Evolutionary conservation across 2,888 invertebrate species (phyloP).

Genomic region (Erynnis tages): DNA sequence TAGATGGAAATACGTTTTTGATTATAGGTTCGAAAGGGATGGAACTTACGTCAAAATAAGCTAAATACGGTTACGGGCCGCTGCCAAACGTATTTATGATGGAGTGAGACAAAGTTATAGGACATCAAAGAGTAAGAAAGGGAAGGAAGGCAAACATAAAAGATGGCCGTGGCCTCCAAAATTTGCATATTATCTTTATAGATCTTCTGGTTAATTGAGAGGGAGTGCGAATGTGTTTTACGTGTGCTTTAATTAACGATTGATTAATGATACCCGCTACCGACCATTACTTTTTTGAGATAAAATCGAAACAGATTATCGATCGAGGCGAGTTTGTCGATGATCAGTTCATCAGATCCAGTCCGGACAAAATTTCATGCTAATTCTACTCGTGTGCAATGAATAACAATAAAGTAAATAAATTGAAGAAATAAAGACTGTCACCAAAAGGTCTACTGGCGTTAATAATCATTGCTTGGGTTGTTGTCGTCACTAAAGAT

Average conservation of each 20-base stretch:
- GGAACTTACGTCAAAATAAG: conserved; percentile 38
- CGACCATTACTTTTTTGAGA: conserved; percentile 49
- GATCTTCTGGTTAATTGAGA: conserved; percentile 68
- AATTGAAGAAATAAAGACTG: too few relatives aligned
- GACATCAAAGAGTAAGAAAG: conserved; percentile 33
- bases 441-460: too few relatives aligned
- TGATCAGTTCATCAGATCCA: conserved; percentile 6
- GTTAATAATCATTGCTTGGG: too few relatives aligned
- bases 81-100: conserved; percentile 38
- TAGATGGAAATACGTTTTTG: conserved; percentile 29
- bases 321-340: conserved; percentile 27
- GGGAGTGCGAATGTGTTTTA: conserved; percentile 60
- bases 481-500: too few relatives aligned
- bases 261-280: conserved; percentile 68
- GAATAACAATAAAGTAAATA: too few relatives aligned
- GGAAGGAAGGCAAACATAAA: conserved; percentile 39
- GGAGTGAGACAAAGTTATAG: conserved; percentile 18
- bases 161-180: conserved; percentile 49
- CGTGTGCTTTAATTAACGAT: conserved; percentile 61
- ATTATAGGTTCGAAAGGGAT: conserved; percentile 45
- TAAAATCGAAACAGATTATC: conserved; percentile 42
- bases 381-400: conserved; percentile 3
- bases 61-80: conserved; percentile 36
- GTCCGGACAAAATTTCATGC: conserved; percentile 11
- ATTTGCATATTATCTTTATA: conserved; percentile 66